Percentiles rank a stretch among this genome's conserved stretches.
phyloP scores from a whole-genome alignment of 2,113 vertebrate species.

The Taxidea taxus region DNA sequence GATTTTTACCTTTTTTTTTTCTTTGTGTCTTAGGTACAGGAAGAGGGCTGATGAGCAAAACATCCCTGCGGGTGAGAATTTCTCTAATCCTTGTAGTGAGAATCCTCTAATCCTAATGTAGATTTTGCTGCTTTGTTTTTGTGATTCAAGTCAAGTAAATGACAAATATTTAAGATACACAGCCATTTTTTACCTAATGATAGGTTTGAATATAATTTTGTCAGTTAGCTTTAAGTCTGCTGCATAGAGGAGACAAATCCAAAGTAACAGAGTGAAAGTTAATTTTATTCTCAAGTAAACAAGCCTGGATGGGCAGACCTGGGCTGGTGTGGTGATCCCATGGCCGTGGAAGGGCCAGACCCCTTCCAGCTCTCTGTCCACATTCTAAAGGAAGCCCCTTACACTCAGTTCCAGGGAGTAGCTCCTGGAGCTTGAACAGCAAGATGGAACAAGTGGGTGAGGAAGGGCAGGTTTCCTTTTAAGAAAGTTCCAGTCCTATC shows the following conservation, averaged over 20 bases:
- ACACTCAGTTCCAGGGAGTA: background rate
- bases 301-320: background rate
- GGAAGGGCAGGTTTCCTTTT: background rate
- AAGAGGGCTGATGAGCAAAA: constrained; percentile 90
- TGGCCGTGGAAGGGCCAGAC: accelerated
- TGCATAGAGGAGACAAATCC: background rate
- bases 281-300: background rate
- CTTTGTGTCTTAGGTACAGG: constrained; percentile 86
- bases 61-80: constrained; percentile 84
- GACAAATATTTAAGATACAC: background rate
- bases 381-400: background rate
- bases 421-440: background rate
- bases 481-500: background rate
- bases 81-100: background rate
- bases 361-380: background rate
- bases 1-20: background rate
- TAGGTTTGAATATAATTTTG: background rate
- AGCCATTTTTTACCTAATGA: background rate
- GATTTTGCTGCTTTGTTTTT: background rate
- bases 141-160: background rate
- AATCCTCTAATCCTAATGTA: background rate
- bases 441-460: background rate
- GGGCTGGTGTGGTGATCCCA: background rate
- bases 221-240: background rate
- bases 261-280: background rate